Base-by-base conservation (phyloP, 2,888 invertebrate genomes). In the Cantharis nigra region DNA sequence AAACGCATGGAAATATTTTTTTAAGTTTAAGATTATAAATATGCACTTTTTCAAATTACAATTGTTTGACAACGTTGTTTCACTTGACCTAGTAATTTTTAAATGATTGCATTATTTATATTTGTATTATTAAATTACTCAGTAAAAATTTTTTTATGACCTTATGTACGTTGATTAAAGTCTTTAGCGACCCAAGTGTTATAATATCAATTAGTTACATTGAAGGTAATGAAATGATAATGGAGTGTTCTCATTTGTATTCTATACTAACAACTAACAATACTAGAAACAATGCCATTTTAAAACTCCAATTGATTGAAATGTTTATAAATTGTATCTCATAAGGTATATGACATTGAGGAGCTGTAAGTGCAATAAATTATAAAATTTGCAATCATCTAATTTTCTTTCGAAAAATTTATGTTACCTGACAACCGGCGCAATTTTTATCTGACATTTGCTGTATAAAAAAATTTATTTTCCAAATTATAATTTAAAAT, bases 11-110 rank as follows among this genome's bases (percentile, higher is more conserved):
- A 5, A 49, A 49, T 49, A 49, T 49, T 49, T 49, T 33, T 49
- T 49, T 49, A 49, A n/a, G 49, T 49, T 49, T 49, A n/a, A n/a
- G 49, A 16, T 64, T 64, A 64, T 20, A 67, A 67, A 67, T n/a
- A n/a, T 67, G 65, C 65, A 67, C 26, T 67, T 67, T 18, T 67
- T 67, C n/a, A 67, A 67, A 71, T 49, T 73, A 77, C 73, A 77
- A 77, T 77, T 62, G 70, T 70, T 73, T 76, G 69, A 64, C 76
- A 65, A 74, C 71, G 74, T 71, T 77, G 77, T 71, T 77, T 69
- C 77, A 77, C 77, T 77, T 77, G 77, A 77, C 77, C 77, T 74
- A 77, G 77, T 77, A 77, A 74, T 71, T 77, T 77, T 77, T 77
- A 77, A 67, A 67, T 67, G 13, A 67, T 26, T 26, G 20, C n/a